A percentile compares a stretch with the other conserved stretches of the same genome.
Evolutionary conservation across 1,140 invertebrate species (phyloP).

Genomic region (Cyphomyrmex costatus): DNA sequence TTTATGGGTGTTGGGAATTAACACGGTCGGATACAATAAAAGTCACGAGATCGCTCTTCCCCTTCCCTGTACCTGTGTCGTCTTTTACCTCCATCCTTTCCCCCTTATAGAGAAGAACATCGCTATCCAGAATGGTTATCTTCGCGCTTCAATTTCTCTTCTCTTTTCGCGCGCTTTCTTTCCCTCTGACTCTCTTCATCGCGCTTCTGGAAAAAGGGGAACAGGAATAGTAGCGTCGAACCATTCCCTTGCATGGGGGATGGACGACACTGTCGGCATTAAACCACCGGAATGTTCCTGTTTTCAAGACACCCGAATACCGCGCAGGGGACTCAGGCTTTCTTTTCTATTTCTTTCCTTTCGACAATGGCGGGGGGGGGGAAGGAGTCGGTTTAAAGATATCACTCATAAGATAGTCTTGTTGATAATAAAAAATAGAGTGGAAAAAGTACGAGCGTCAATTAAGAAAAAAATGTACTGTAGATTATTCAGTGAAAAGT

Average conservation of each 20-base stretch:
- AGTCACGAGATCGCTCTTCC: slow-evolving; percentile 66
- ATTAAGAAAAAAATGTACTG: neutral
- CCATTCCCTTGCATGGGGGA: slow-evolving; percentile 32
- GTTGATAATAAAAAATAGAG: slow-evolving; percentile 4
- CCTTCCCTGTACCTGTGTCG: slow-evolving; percentile 9
- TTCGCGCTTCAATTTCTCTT: slow-evolving; percentile 11
- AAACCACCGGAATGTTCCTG: slow-evolving; percentile 73
- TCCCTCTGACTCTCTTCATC: slow-evolving; percentile 32
- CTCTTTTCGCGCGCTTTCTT: slow-evolving; percentile 15
- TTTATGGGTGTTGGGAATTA: slow-evolving; percentile 80
- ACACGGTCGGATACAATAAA: slow-evolving; percentile 78
- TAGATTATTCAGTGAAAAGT: neutral
- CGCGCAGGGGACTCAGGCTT: neutral
- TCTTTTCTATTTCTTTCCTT: neutral
- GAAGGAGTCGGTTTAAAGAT: neutral
- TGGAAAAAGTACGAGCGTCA: neutral
- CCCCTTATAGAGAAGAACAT: neutral
- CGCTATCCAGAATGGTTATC: slow-evolving; percentile 46
- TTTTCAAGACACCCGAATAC: slow-evolving; percentile 68
- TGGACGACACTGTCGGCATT: slow-evolving; percentile 64
- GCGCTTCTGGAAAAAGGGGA: slow-evolving; percentile 12
- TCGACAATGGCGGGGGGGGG: neutral
- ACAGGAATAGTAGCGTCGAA: neutral
- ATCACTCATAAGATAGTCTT: neutral
- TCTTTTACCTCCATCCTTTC: neutral